Evolutionary conservation across 1,140 invertebrate species (phyloP).

Genomic region (Drosophila cardini): DNA sequence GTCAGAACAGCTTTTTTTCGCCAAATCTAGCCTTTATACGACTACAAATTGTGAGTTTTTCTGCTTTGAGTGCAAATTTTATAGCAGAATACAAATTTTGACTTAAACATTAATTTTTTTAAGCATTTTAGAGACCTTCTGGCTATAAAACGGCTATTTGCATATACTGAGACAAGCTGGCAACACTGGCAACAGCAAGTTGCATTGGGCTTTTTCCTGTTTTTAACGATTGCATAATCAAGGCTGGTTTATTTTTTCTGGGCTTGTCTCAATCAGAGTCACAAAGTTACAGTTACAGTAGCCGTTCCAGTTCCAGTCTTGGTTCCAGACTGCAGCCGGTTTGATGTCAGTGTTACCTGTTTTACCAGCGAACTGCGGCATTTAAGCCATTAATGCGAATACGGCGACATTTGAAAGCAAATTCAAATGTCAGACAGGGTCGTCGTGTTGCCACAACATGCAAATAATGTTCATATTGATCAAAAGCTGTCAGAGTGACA

Average conservation of each 20-base stretch:
- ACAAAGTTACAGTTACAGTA: conserved; percentile 26
- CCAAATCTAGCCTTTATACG: no score
- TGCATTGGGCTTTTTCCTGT: conserved; percentile 15
- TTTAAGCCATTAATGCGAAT: conserved; percentile 45
- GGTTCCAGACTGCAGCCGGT: conserved; percentile 26
- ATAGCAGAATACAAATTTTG: no score
- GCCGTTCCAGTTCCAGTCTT: conserved; percentile 24
- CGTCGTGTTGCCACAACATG: not conserved
- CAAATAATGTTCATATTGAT: not conserved
- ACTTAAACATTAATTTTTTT: no score
- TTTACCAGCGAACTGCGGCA: conserved; percentile 39
- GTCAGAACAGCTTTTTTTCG: not conserved
- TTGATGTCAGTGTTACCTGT: conserved; percentile 30
- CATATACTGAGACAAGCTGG: not conserved
- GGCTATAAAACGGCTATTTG: no score
- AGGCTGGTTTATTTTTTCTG: conserved; percentile 3
- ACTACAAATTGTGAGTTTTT: no score
- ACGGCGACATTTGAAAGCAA: conserved; percentile 34
- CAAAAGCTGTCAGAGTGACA: conserved; percentile 1
- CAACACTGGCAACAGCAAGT: conserved; percentile 9
- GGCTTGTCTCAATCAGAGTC: conserved; percentile 22
- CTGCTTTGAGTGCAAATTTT: no score
- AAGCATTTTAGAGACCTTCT: no score
- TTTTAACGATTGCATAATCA: conserved; percentile 24
- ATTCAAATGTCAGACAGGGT: conserved; percentile 50